Evolutionary conservation across 2,113 vertebrate species (phyloP), one percentile per base, ranked within the genome.

Genomic region (Fukomys damarensis): DNA sequence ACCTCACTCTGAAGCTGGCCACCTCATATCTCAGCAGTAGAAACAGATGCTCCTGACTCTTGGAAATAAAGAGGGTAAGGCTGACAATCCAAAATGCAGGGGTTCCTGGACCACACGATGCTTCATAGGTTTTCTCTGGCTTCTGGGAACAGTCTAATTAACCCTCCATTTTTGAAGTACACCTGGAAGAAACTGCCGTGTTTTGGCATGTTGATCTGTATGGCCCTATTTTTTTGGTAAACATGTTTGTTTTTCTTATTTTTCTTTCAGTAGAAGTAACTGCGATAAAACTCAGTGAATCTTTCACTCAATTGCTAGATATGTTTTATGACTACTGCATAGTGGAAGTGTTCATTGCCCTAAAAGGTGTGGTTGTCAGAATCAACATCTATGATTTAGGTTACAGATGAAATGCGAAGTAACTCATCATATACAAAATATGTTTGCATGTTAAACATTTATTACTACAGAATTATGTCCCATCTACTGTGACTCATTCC

Each of bases 31-130:
- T 94, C 52, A 38, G 59, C 83, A 88, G 68, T 91, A 56, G 96
- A 89, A 97, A 61, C 87, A 98, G 86, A 93, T 97, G 94, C 97
- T 97, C 46, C 79, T 91, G 49, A 84, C 86, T 91, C 80, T 96
- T 84, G 94, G 63, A 97, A 96, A 92, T 79, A 77, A 97, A 94
- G 92, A 97, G 7, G 38, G 59, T 32, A 30, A 91, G 89, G 89
- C 92, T 70, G 79, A 94, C 2, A 11, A 86, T 83, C 92, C 97
- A 96, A 76, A 68, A 86, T 86, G 30, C 83, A 94, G 91, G 82
- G 28, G 56, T 84, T 89, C 63, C 85, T 88, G 96, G 80, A 92
- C 82, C 41, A 93, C 24, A 86, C 0, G n/a, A 88, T 38, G 20
- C 43, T 68, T 92, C 2, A 1, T 74, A 86, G 52, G 68, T 87